Percentiles rank a stretch among this genome's conserved stretches.
These are phyloP conservation scores for Mormoops blainvillei DNA, from an alignment of 2,113 vertebrate genomes.

Conservation along the genomic window DNA sequence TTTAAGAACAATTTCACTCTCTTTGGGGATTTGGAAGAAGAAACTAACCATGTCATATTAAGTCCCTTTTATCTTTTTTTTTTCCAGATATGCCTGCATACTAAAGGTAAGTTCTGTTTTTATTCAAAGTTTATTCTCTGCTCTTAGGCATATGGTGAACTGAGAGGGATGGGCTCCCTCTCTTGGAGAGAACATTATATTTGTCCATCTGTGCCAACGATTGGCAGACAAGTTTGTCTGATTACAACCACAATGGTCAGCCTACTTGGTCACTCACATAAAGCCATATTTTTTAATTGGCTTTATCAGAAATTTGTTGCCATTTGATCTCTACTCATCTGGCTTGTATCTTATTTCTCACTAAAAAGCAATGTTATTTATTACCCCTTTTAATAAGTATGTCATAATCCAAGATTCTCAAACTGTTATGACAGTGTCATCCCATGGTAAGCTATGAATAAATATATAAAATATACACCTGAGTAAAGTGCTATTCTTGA, in stretches of 20 bases:
- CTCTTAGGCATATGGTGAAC: not conserved
- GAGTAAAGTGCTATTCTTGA: not conserved
- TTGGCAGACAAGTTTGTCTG: not conserved
- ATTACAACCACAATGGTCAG: not conserved
- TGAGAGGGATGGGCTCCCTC: not conserved
- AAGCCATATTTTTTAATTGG: not conserved
- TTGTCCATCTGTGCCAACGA: not conserved
- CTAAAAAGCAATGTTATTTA: not conserved
- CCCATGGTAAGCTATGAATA: not conserved
- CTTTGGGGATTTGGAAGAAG: not conserved
- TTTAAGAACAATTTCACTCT: not conserved
- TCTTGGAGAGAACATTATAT: not conserved
- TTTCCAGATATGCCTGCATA: not conserved
- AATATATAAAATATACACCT: not conserved
- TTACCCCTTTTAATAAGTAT: not conserved
- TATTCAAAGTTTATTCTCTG: not conserved
- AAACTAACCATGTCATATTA: not conserved
- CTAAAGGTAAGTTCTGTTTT: not conserved
- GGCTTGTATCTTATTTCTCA: not conserved
- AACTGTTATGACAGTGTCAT: not conserved
- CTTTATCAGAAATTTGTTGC: not conserved
- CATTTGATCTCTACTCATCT: not conserved
- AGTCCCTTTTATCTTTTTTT: not conserved
- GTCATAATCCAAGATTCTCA: not conserved
- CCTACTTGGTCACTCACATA: not conserved